A percentile compares a stretch with the other conserved stretches of the same genome.
Conservation (phyloP, 2,797 vertebrate species). For the Eurystomus glaucurus region DNA sequence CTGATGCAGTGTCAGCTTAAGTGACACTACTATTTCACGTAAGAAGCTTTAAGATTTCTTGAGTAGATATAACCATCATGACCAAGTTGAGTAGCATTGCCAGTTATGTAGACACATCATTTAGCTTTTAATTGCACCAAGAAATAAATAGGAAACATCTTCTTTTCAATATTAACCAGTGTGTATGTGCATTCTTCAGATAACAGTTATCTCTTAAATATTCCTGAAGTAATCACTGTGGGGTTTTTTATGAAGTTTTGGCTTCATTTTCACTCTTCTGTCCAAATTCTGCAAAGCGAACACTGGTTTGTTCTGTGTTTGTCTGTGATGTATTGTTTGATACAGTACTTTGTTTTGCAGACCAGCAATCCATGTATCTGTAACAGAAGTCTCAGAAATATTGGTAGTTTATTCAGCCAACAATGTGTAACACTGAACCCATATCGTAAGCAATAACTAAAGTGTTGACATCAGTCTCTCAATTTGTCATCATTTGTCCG, state of each 20-base stretch:
- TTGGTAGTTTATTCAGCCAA: not conserved
- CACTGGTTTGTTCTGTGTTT: not conserved
- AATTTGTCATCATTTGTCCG: slow-evolving; percentile 71
- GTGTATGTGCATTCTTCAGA: accelerated
- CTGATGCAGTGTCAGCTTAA: not conserved
- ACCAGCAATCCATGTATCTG: not conserved
- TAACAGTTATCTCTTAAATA: not conserved
- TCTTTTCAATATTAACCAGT: accelerated
- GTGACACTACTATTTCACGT: not conserved
- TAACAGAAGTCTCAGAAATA: slow-evolving; percentile 27
- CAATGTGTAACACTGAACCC: slow-evolving; percentile 1
- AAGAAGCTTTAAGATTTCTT: not conserved
- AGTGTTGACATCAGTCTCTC: slow-evolving; percentile 37
- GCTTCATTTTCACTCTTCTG: accelerated
- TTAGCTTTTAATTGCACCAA: not conserved
- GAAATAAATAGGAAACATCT: not conserved
- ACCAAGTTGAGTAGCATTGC: not conserved
- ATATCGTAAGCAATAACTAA: slow-evolving; percentile 19
- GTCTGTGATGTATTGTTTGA: not conserved
- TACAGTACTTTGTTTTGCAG: not conserved
- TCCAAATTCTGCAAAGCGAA: not conserved
- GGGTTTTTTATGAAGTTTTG: accelerated
- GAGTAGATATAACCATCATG: not conserved
- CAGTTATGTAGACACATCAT: not conserved
- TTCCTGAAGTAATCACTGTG: not conserved